Evolutionary conservation across 2,888 invertebrate species (phyloP).

Genomic region (Rutpela maculata): DNA sequence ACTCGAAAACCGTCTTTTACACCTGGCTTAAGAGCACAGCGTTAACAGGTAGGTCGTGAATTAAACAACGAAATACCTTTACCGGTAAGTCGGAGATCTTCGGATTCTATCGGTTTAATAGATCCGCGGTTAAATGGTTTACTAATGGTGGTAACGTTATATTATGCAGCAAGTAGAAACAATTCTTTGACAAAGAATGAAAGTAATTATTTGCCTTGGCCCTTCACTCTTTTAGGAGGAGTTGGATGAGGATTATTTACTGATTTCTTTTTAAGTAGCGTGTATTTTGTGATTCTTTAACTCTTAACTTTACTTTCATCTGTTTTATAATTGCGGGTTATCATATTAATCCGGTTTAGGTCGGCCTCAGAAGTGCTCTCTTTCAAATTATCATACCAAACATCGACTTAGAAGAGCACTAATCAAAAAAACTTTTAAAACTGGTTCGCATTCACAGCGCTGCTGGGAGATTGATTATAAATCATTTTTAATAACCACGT

Average conservation of each 20-base stretch:
- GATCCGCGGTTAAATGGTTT: constrained; percentile 40
- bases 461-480: not conserved
- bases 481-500: no score
- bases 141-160: constrained; percentile 17
- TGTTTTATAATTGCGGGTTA: constrained; percentile 13
- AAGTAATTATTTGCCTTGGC: constrained; percentile 1
- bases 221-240: not conserved
- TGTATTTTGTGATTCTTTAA: constrained; percentile 12
- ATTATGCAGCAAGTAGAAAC: not conserved
- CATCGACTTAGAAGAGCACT: not conserved
- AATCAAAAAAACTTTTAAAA: constrained; percentile 11
- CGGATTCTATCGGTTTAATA: constrained; percentile 51
- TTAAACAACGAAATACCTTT: constrained; percentile 52
- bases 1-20: constrained; percentile 56
- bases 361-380: constrained; percentile 16
- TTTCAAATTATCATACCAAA: constrained; percentile 25
- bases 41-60: constrained; percentile 58
- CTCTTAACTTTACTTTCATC: constrained; percentile 28
- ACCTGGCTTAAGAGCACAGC: constrained; percentile 60
- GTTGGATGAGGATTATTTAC: not conserved
- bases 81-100: constrained; percentile 52
- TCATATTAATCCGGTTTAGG: constrained; percentile 31
- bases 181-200: constrained; percentile 8
- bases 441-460: constrained; percentile 7
- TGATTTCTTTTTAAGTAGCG: not conserved